Conservation (phyloP, 2,888 invertebrate species). For the Heliconius charithonia region DNA sequence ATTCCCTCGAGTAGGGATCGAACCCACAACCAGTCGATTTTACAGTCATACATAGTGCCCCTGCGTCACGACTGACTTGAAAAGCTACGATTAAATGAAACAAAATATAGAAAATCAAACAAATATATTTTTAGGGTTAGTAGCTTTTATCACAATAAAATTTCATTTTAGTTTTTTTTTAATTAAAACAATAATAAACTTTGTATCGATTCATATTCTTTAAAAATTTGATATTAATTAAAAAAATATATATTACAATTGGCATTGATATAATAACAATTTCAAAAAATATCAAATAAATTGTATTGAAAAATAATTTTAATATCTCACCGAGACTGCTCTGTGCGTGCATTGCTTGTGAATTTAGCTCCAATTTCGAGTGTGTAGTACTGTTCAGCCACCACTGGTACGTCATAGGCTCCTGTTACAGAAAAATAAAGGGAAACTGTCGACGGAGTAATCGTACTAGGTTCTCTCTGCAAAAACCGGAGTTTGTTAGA, state of each 20-base stretch:
- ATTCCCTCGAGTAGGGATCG: too few species aligned
- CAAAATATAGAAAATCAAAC: neutral
- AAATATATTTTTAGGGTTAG: neutral
- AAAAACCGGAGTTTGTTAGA: neutral
- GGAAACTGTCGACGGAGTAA: neutral
- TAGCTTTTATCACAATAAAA: neutral
- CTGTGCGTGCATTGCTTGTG: constrained; percentile 61
- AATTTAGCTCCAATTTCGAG: constrained; percentile 70
- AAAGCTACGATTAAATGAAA: neutral
- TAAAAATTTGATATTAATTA: neutral
- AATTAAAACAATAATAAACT: neutral
- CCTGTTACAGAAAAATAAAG: constrained; percentile 55
- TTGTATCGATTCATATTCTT: neutral
- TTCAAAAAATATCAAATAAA: neutral
- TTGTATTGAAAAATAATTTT: neutral
- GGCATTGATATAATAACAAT: neutral
- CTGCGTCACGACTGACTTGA: too few species aligned
- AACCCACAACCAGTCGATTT: too few species aligned
- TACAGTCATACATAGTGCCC: too few species aligned
- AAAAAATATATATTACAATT: neutral
- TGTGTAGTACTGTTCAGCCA: constrained; percentile 81
- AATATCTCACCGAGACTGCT: constrained; percentile 64
- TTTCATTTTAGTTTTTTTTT: neutral
- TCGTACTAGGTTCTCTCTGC: neutral
- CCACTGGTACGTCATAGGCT: constrained; percentile 77